Conservation (phyloP, 1,140 invertebrate species). For the Amphibalanus amphitrite region DNA sequence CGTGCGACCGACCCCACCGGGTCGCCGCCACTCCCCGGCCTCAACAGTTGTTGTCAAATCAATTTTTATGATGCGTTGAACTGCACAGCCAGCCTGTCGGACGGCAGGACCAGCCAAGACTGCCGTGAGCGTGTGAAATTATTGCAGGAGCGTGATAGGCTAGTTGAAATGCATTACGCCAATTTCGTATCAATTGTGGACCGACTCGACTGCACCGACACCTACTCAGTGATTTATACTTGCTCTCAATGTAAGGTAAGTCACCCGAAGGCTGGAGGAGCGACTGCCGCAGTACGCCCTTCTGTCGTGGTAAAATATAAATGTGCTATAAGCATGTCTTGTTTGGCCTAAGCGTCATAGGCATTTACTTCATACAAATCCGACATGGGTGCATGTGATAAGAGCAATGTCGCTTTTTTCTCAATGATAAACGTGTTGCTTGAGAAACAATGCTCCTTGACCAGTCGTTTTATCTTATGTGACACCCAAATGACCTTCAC, state of each 20-base stretch:
- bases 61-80: background rate
- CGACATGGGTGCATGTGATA: background rate
- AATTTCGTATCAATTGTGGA: background rate
- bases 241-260: background rate
- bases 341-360: background rate
- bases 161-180: background rate
- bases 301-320: too few relatives aligned
- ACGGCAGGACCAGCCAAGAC: too few relatives aligned
- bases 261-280: too few relatives aligned
- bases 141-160: background rate
- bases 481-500: too few relatives aligned
- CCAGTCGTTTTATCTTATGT: too few relatives aligned
- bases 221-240: background rate
- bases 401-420: too few relatives aligned
- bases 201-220: background rate
- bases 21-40: background rate
- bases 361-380: background rate
- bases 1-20: background rate
- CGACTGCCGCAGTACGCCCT: background rate
- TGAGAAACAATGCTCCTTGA: background rate
- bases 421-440: too few relatives aligned
- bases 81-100: background rate
- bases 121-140: background rate
- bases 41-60: background rate
- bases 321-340: background rate